These are phyloP conservation scores for Eretmochelys imbricata DNA, from an alignment of 2,113 vertebrate genomes.

Conservation along the genomic window DNA sequence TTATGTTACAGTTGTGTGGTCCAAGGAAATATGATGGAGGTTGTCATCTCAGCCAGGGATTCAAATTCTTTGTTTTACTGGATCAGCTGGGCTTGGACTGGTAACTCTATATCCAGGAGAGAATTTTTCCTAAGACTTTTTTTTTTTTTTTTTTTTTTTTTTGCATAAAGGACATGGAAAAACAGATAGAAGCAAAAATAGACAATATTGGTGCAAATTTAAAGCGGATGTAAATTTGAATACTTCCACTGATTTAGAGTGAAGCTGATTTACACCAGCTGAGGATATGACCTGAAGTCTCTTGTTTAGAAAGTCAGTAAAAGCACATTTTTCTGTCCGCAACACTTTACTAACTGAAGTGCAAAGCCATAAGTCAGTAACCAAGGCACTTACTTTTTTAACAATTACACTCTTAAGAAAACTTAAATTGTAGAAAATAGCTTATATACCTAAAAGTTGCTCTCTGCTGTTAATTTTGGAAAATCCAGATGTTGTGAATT, in stretches of 20 bases:
- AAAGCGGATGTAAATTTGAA: not conserved
- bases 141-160: not conserved
- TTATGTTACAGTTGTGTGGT: constrained; percentile 12
- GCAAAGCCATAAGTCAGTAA: constrained; percentile 28
- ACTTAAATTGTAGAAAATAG: constrained; percentile 23
- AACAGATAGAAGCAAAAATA: constrained; percentile 30
- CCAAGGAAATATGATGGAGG: constrained; percentile 15
- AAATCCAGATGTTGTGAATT: constrained; percentile 1
- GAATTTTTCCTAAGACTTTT: not conserved
- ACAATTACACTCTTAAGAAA: constrained; percentile 33
- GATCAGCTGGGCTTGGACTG: not conserved
- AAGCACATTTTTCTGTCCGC: constrained; percentile 42
- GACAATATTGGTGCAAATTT: not conserved
- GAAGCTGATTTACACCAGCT: constrained; percentile 37
- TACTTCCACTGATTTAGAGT: not conserved
- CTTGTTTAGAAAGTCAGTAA: constrained; percentile 37
- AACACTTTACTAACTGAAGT: constrained; percentile 27
- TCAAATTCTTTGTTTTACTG: not conserved
- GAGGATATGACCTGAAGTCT: constrained; percentile 16
- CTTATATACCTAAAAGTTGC: constrained; percentile 24
- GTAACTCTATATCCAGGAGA: not conserved
- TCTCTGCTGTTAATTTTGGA: constrained; percentile 11
- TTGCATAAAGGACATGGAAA: not conserved
- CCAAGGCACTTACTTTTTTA: not conserved
- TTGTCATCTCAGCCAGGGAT: constrained; percentile 19